These are phyloP conservation scores for Rousettus leschenaultii DNA, from an alignment of 2,113 vertebrate species.

Conservation along the genomic window DNA sequence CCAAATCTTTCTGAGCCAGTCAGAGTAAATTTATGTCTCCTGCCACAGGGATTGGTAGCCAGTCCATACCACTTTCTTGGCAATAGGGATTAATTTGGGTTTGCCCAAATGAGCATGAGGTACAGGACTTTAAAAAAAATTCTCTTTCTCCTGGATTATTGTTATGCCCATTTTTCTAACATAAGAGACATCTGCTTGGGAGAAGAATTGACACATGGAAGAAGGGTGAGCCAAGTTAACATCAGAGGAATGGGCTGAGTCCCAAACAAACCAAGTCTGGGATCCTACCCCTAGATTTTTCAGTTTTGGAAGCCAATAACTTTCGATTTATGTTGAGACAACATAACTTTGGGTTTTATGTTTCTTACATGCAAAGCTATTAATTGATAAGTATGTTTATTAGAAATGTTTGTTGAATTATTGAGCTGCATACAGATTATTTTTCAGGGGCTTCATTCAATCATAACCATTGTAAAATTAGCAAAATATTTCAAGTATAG, in stretches of 20 bases:
- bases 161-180: not conserved
- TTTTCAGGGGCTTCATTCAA: not conserved
- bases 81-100: not conserved
- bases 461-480: not conserved
- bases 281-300: not conserved
- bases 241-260: not conserved
- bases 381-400: not conserved
- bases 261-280: not conserved
- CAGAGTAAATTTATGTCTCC: not conserved
- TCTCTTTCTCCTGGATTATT: not conserved
- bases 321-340: not conserved
- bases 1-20: not conserved
- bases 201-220: not conserved
- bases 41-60: not conserved
- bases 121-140: not conserved
- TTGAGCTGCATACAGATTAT: not conserved
- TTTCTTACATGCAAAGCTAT: not conserved
- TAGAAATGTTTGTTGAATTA: not conserved
- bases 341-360: not conserved
- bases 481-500: not conserved
- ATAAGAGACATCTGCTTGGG: not conserved
- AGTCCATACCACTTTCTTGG: not conserved
- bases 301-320: not conserved
- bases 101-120: not conserved
- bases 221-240: not conserved